phyloP scores from a whole-genome alignment of 64 coral and sea anemone genomes.

The Montipora cactus region DNA sequence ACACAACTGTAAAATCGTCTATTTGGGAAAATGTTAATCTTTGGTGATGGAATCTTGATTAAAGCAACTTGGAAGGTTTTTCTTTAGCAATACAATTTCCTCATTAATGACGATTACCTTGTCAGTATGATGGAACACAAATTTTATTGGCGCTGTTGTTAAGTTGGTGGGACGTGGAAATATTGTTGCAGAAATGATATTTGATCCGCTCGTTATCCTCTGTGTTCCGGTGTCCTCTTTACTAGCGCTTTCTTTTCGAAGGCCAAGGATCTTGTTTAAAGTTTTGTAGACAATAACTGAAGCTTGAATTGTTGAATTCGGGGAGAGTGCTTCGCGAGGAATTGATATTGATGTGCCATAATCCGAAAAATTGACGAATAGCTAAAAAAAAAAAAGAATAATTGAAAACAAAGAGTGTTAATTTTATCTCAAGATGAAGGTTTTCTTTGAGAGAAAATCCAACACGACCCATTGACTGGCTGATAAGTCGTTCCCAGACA shows the following conservation, averaged over 20 bases:
- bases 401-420: too few relatives aligned
- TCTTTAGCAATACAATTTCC: not conserved
- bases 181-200: slow-evolving; percentile 17
- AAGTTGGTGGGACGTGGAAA: not conserved
- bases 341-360: not conserved
- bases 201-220: not conserved
- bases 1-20: too few relatives aligned
- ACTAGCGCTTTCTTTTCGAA: not conserved
- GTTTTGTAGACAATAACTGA: slow-evolving; percentile 43
- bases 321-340: not conserved
- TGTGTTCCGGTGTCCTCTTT: not conserved
- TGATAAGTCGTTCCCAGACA: too few relatives aligned
- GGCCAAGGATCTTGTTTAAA: slow-evolving; percentile 2
- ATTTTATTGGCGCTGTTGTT: not conserved
- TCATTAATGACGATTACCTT: not conserved
- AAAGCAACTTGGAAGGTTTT: too few relatives aligned
- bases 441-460: too few relatives aligned
- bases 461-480: too few relatives aligned
- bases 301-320: not conserved
- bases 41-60: too few relatives aligned
- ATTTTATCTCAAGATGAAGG: too few relatives aligned
- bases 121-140: slow-evolving; percentile 6
- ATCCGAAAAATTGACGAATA: not conserved
- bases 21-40: too few relatives aligned
- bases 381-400: not conserved